Evolutionary conservation across 1,140 invertebrate genomes (phyloP).

Genomic region (Leptopilina boulardi): DNA sequence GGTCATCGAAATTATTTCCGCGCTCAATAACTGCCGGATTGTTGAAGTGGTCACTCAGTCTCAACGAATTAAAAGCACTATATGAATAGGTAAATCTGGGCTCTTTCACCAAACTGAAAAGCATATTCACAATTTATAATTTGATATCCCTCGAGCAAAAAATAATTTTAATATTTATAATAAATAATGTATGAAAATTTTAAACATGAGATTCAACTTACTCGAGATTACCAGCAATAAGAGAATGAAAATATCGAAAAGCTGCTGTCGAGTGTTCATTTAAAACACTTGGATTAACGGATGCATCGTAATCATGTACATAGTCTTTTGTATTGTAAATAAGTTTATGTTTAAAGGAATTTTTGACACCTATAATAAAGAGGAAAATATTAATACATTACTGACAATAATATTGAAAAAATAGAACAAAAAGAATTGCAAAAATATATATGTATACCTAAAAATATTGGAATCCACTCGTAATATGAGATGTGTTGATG

Average conservation of each 20-base stretch:
- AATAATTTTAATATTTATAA: too few relatives aligned
- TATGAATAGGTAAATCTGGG: conserved; percentile 73
- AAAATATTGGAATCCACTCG: conserved; percentile 89
- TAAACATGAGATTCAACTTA: conserved; percentile 78
- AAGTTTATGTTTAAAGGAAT: conserved; percentile 83
- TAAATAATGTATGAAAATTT: too few relatives aligned
- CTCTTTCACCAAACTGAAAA: conserved; percentile 81
- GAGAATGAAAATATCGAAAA: conserved; percentile 91
- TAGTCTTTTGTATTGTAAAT: conserved; percentile 81
- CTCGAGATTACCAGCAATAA: conserved; percentile 87
- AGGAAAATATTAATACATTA: conserved; percentile 35
- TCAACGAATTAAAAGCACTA: conserved; percentile 65
- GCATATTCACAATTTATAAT: conserved; percentile 8
- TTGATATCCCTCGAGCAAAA: not conserved
- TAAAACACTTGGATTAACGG: conserved; percentile 86
- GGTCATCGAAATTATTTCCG: conserved; percentile 82
- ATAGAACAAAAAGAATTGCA: not conserved
- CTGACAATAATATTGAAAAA: not conserved
- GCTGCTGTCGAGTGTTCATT: conserved; percentile 92
- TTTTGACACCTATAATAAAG: conserved; percentile 77
- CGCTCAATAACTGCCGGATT: conserved; percentile 82
- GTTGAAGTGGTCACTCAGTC: conserved; percentile 88
- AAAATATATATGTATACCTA: not conserved
- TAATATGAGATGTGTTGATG: conserved; percentile 92
- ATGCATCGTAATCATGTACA: conserved; percentile 90